Base-by-base conservation (phyloP, 2,113 vertebrate species). In the Dicaeum eximium region DNA sequence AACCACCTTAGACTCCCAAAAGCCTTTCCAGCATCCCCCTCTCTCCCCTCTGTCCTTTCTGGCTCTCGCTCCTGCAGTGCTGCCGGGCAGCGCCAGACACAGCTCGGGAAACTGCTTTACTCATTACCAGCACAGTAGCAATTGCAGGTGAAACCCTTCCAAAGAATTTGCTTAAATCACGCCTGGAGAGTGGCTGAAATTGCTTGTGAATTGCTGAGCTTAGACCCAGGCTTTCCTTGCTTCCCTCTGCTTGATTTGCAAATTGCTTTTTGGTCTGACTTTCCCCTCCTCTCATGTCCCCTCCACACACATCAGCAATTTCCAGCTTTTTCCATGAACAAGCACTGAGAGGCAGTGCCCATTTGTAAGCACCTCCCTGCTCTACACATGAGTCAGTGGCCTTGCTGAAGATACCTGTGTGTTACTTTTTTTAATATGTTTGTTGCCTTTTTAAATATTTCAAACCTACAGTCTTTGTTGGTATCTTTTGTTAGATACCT, bases 121-220 rank as follows among this genome's bases (percentile, higher is more conserved):
- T 86, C 91, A 48, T 91, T 95, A 91, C 78, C 38, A 87, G 65
- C 65, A 74, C 87, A 67, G 90, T 72, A 78, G 84, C 92, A 56
- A 79, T 2, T 40, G 73, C 73, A 79, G 66, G 70, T 85, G 84
- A 95, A 96, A 87, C 31, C 38, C 53, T 85, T 91, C 81, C 92
- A 85, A 56, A 75, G 70, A 92, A 90, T 91, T 92, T 91, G 69
- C 54, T 95, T 91, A 90, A 89, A 71, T 94, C 65, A 48, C 69
- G 66, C 84, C 57, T 67, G 81, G 61, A 90, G 65, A 74, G 80
- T 37, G 51, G 35, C 65, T 92, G 60, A 89, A 92, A 81, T 87
- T 64, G 69, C 65, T 87, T 69, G 57, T 37, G 80, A 90, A 93
- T 51, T 67, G 57, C 92, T 81, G 69, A 78, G 57, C 61, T 92